Evolutionary conservation across 1,140 invertebrate genomes (phyloP).

Genomic region (Drosophila nikananu): DNA sequence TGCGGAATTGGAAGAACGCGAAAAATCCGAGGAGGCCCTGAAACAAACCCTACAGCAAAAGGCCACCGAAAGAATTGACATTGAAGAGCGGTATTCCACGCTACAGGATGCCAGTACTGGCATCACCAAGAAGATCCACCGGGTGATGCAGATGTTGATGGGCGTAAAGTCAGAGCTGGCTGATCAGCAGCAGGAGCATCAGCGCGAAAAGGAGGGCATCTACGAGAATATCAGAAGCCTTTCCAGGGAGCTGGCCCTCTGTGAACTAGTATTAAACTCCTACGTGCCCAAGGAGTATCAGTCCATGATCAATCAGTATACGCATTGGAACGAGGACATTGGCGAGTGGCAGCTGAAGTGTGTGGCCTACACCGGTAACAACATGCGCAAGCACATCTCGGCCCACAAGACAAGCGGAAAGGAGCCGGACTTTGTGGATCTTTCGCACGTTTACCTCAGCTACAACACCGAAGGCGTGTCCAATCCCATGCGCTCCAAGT

Average conservation of each 20-base stretch:
- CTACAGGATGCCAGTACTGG: conserved; percentile 97
- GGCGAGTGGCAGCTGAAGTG: conserved; percentile 99
- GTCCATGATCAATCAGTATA: conserved; percentile 96
- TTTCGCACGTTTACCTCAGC: conserved; percentile 84
- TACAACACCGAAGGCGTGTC: conserved; percentile 80
- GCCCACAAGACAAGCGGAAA: conserved; percentile 73
- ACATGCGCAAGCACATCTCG: conserved; percentile 92
- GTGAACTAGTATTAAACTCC: conserved; percentile 93
- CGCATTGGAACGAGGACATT: conserved; percentile 99
- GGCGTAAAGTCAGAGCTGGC: conserved; percentile 94
- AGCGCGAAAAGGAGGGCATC: conserved; percentile 97
- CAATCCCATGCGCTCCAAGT: conserved; percentile 76
- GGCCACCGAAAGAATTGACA: conserved; percentile 96
- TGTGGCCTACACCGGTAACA: conserved; percentile 99
- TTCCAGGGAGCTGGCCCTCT: conserved; percentile 95
- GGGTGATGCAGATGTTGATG: conserved; percentile 93
- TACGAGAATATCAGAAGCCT: conserved; percentile 96
- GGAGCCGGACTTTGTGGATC: conserved; percentile 81
- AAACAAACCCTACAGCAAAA: conserved; percentile 93
- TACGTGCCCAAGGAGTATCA: conserved; percentile 98
- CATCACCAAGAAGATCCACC: conserved; percentile 97
- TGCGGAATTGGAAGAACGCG: conserved; percentile 94
- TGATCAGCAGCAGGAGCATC: conserved; percentile 97
- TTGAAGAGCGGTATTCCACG: conserved; percentile 98
- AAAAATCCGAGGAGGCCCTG: conserved; percentile 93